Base-by-base conservation (phyloP, 2,797 vertebrate species). In the Typhlichthys subterraneus region DNA sequence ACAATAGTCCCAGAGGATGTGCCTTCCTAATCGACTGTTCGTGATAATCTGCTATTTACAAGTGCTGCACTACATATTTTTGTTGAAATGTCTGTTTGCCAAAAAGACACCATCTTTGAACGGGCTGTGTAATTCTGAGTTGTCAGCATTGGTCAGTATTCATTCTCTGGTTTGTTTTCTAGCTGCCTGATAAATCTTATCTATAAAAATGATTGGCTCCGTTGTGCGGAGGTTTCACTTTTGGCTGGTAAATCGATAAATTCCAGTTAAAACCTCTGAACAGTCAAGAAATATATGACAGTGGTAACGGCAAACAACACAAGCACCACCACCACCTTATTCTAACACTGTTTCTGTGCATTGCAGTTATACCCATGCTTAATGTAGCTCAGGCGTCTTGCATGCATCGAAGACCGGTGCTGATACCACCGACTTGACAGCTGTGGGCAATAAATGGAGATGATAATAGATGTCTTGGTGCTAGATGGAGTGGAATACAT, bases 381-480 rank as follows among this genome's bases (percentile, higher is more conserved):
- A 29, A 29, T 29, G 23, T 29, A 80, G 73, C 87, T 90, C 85
- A 89, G 90, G 90, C 92, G 84, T 80, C 75, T 81, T 73, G 85
- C 87, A 89, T 88, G 85, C 82, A 91, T 88, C 89, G 88, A 67
- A 76, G 80, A 81, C 81, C 81, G 65, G 83, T 73, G 86, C 84
- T 87, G 85, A 85, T 80, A 42, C 73, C 75, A 75, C 76, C 69
- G 82, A 90, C 86, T 64, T 90, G 92, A 92, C 91, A 91, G 92
- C 89, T 92, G 89, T 84, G 85, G 88, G 86, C 85, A 89, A 82
- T 88, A 90, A 92, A 89, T 12, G 80, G 86, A 79, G 85, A 88
- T 75, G 79, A 82, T 75, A 84, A 89, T 85, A 81, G 85, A 80
- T 86, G 87, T 69, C 88, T 89, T 72, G 45, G 79, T 84, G 38